These are phyloP conservation scores for Aldrovandia affinis DNA, from an alignment of 2,797 vertebrate species.

Conservation along the genomic window DNA sequence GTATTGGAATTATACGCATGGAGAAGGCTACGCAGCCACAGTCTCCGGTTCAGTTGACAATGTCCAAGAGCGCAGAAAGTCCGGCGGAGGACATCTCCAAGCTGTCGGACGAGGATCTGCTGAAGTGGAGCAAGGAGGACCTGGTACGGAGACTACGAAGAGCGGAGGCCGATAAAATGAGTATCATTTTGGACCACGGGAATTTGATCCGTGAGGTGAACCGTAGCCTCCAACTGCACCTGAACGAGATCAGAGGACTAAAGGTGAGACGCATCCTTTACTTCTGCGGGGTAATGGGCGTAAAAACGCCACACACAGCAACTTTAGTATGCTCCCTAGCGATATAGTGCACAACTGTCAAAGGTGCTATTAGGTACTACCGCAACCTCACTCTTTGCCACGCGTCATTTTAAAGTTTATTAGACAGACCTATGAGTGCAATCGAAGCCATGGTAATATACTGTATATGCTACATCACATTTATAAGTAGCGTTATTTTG, in stretches of 20 bases:
- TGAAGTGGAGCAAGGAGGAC: slow-evolving; percentile 94
- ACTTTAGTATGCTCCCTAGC: neutral
- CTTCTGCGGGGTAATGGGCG: too few species aligned
- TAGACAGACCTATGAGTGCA: neutral
- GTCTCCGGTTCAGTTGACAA: slow-evolving; percentile 70
- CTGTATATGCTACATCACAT: too few species aligned
- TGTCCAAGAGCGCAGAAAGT: slow-evolving; percentile 83
- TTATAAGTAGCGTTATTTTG: neutral
- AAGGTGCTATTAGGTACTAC: neutral
- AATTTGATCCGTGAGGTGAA: slow-evolving; percentile 98
- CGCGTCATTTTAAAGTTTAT: neutral
- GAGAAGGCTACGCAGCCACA: slow-evolving; percentile 74
- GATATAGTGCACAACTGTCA: neutral
- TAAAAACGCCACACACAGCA: neutral
- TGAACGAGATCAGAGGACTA: slow-evolving; percentile 95
- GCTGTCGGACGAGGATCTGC: slow-evolving; percentile 91
- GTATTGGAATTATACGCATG: slow-evolving; percentile 68
- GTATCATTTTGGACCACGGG: slow-evolving; percentile 96
- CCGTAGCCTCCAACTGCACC: slow-evolving; percentile 94
- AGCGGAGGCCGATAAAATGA: slow-evolving; percentile 96
- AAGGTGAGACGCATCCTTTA: slow-evolving; percentile 82
- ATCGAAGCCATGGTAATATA: too few species aligned
- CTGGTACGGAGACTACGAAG: slow-evolving; percentile 89
- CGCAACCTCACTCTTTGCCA: neutral
- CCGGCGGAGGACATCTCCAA: slow-evolving; percentile 88